phyloP scores from a whole-genome alignment of 2,888 invertebrate genomes.

The Drosophila flavopinicola region DNA sequence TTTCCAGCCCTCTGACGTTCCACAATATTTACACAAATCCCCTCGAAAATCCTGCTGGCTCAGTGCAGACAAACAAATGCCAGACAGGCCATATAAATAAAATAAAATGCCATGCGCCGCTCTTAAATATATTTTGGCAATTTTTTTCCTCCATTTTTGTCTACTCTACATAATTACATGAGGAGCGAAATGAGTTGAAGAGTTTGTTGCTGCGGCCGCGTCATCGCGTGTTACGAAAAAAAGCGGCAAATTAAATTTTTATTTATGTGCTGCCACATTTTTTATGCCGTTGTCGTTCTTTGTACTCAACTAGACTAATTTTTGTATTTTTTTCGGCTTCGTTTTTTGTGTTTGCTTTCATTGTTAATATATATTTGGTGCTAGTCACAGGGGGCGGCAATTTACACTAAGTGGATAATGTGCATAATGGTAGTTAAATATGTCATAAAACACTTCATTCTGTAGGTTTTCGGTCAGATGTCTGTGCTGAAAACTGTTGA shows the following conservation, averaged over 20 bases:
- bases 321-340: conserved; percentile 29
- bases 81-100: conserved; percentile 52
- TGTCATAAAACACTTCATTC: conserved; percentile 79
- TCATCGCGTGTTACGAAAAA: conserved; percentile 65
- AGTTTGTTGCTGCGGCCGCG: conserved; percentile 52
- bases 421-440: conserved; percentile 80
- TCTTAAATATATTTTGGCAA: conserved; percentile 54
- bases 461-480: conserved; percentile 31
- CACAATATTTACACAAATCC: conserved; percentile 59
- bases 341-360: conserved; percentile 36
- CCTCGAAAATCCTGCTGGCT: conserved; percentile 39
- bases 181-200: conserved; percentile 36
- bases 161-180: conserved; percentile 69
- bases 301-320: conserved; percentile 58
- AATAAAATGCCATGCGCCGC: conserved; percentile 55
- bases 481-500: conserved; percentile 23
- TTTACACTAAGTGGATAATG: conserved; percentile 78
- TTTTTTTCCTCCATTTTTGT: conserved; percentile 32
- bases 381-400: conserved; percentile 74
- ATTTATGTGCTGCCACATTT: conserved; percentile 77
- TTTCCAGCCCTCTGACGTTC: conserved; percentile 37
- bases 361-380: conserved; percentile 70
- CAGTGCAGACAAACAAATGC: conserved; percentile 57
- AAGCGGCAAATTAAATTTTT: conserved; percentile 74
- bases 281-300: conserved; percentile 58